Conservation (phyloP, 2,888 invertebrate species). For the Scelioninae gen. 1 region DNA sequence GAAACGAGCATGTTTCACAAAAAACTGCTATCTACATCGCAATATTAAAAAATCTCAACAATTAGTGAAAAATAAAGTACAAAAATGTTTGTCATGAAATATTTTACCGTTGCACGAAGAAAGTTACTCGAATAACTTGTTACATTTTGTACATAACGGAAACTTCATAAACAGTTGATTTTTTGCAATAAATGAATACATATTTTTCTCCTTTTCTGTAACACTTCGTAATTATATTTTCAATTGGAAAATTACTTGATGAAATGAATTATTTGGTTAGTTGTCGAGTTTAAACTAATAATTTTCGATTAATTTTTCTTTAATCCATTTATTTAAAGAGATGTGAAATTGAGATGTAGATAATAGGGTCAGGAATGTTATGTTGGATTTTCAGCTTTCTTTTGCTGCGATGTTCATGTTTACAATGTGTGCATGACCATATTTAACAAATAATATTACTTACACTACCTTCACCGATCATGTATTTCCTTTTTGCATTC, state of each 20-base stretch:
- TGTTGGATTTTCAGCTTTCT: background rate
- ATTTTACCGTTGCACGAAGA: no score
- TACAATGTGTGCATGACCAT: background rate
- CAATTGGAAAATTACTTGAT: no score
- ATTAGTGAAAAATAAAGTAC: background rate
- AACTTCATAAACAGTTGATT: no score
- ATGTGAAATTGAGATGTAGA: background rate
- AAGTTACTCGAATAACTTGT: no score
- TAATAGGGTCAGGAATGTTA: background rate
- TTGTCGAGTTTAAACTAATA: no score
- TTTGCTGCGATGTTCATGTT: background rate
- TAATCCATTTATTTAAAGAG: background rate
- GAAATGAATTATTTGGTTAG: no score
- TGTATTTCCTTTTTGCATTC: conserved; percentile 13
- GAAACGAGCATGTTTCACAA: background rate
- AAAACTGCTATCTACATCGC: conserved; percentile 8
- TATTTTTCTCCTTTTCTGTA: no score
- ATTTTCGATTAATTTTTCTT: no score
- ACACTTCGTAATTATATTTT: no score
- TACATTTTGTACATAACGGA: no score
- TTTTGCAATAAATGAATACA: no score
- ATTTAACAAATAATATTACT: background rate
- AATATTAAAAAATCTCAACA: conserved; percentile 10
- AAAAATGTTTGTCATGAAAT: no score
- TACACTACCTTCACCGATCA: background rate